Percentiles rank a stretch among this genome's conserved stretches.
Evolutionary conservation across 2,888 invertebrate species (phyloP).

Genomic region (Eustalomyia histrio): DNA sequence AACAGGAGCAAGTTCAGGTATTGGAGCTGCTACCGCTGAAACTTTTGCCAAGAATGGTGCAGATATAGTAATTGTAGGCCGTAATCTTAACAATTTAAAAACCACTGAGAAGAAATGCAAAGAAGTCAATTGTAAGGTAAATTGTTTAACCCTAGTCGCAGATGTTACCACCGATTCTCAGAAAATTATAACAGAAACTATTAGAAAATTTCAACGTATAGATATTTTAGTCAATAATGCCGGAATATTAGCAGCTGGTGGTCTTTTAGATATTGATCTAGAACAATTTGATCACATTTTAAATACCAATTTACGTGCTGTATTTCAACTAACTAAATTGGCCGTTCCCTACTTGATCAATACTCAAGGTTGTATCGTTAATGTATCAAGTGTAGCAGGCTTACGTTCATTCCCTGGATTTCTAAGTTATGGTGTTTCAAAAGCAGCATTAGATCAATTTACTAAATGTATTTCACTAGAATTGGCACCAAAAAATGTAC

Average conservation of each 20-base stretch:
- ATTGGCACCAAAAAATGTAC: conserved; percentile 86
- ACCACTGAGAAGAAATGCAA: conserved; percentile 82
- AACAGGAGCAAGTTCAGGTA: conserved; percentile 88
- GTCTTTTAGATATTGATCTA: conserved; percentile 88
- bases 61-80: conserved; percentile 83
- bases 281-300: conserved; percentile 92
- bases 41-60: conserved; percentile 84
- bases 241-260: conserved; percentile 87
- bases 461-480: conserved; percentile 93
- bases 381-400: conserved; percentile 95
- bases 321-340: conserved; percentile 88
- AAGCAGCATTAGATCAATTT: conserved; percentile 95
- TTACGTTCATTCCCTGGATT: conserved; percentile 91
- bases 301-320: conserved; percentile 89
- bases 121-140: conserved; percentile 78
- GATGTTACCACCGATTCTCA: conserved; percentile 84
- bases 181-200: conserved; percentile 84
- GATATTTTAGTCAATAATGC: conserved; percentile 93
- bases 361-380: conserved; percentile 91
- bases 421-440: conserved; percentile 94
- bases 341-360: conserved; percentile 89
- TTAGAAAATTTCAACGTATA: conserved; percentile 83
- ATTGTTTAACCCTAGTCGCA: conserved; percentile 81
- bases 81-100: conserved; percentile 85
- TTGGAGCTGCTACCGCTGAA: conserved; percentile 85